Percentiles rank a stretch among this genome's conserved stretches.
Evolutionary conservation across 2,888 invertebrate genomes (phyloP).

Genomic region (Mantis religiosa): DNA sequence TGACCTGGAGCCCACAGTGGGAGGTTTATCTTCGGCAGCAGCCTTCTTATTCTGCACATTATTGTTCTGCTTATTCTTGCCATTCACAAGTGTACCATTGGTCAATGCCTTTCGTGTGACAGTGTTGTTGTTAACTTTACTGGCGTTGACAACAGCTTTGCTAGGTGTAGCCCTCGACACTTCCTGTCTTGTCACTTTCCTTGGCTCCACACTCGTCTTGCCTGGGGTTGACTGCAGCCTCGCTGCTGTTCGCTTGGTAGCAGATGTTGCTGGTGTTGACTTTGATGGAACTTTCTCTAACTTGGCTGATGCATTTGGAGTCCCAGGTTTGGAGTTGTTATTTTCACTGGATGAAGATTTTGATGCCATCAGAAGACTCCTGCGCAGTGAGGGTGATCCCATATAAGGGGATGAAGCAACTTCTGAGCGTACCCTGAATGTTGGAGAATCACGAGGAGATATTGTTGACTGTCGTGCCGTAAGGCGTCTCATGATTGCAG

Average conservation of each 20-base stretch:
- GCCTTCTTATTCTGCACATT: constrained; percentile 1
- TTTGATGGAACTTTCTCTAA: constrained; percentile 10
- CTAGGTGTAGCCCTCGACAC: not conserved
- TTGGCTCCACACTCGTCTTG: not conserved
- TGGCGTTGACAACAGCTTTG: constrained; percentile 5
- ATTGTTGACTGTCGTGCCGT: constrained; percentile 25
- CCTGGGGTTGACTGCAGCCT: not conserved
- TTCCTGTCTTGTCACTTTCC: not conserved
- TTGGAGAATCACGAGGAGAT: constrained; percentile 37
- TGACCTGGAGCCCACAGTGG: constrained; percentile 55
- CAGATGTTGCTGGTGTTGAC: not conserved
- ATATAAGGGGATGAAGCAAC: constrained; percentile 37
- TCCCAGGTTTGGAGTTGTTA: not conserved
- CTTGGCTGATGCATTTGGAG: not conserved
- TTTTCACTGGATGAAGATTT: constrained; percentile 42
- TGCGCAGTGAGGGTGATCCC: constrained; percentile 47
- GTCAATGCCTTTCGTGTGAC: constrained; percentile 2
- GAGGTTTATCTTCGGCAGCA: constrained; percentile 34
- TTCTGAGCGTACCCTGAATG: constrained; percentile 34
- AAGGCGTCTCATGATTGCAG: not conserved
- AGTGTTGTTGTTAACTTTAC: constrained; percentile 20
- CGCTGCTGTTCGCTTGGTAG: constrained; percentile 15
- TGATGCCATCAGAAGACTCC: constrained; percentile 51
- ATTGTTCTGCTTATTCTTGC: constrained; percentile 16
- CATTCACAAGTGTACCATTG: constrained; percentile 10